A percentile compares a stretch with the other conserved stretches of the same genome.
Evolutionary conservation across 2,888 invertebrate species (phyloP).

Genomic region (Microctonus brassicae): DNA sequence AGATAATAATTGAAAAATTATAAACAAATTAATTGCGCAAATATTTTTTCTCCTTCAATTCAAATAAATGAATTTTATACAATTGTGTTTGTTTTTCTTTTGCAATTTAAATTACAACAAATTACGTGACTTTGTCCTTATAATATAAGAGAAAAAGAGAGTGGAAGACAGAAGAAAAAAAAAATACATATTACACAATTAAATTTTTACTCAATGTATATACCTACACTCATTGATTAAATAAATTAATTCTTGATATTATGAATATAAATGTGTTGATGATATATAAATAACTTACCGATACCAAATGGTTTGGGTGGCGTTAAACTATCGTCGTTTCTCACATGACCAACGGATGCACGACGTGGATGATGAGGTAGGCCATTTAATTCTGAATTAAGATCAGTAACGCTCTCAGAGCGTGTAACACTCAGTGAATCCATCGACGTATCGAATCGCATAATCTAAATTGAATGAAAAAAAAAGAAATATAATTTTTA

Average conservation of each 20-base stretch:
- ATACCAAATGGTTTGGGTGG: slow-evolving; percentile 86
- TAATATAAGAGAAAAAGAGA: not conserved
- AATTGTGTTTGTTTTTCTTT: not conserved
- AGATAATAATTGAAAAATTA: slow-evolving; percentile 4
- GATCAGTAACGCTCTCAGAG: slow-evolving; percentile 87
- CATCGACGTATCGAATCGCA: slow-evolving; percentile 85
- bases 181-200: slow-evolving; percentile 13
- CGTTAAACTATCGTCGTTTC: slow-evolving; percentile 67
- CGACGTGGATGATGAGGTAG: slow-evolving; percentile 60
- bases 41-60: not conserved
- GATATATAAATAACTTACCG: slow-evolving; percentile 75
- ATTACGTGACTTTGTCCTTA: not conserved
- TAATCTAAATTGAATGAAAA: slow-evolving; percentile 73
- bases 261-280: too few species aligned
- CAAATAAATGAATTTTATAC: not conserved
- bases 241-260: not conserved
- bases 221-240: slow-evolving; percentile 7
- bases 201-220: slow-evolving; percentile 14
- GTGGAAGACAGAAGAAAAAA: not conserved
- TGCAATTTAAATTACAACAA: not conserved
- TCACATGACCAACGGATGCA: slow-evolving; percentile 60
- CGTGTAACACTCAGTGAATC: slow-evolving; percentile 84
- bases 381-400: slow-evolving; percentile 76
- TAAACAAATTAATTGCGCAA: not conserved
- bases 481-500: slow-evolving; percentile 11